Evolutionary conservation across 2,113 vertebrate genomes (phyloP).

Genomic region (Osmerus mordax): DNA sequence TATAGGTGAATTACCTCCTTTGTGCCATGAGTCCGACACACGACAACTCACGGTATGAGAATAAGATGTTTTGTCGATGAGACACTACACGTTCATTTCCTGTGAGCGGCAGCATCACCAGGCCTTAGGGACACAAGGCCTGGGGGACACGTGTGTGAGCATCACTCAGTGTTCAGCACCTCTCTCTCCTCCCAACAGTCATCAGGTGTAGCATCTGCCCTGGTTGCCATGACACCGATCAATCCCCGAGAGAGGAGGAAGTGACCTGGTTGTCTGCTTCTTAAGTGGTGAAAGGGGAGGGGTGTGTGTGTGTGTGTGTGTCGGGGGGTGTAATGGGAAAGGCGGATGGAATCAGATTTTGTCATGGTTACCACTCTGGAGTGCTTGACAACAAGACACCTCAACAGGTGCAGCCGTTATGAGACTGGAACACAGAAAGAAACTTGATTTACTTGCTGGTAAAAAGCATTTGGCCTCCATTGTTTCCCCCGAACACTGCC

Average conservation of each 20-base stretch:
- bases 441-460: conserved; percentile 10
- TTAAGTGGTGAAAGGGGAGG: background rate
- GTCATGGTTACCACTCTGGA: background rate
- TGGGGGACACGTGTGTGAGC: too few relatives aligned
- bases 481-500: conserved; percentile 18
- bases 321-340: background rate
- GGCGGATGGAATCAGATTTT: background rate
- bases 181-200: conserved; percentile 11
- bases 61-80: too few relatives aligned
- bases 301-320: too few relatives aligned
- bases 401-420: background rate
- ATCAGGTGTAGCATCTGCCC: conserved; percentile 11
- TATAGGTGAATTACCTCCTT: too few relatives aligned
- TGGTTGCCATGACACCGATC: conserved; percentile 39
- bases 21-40: too few relatives aligned
- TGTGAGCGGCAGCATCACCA: too few relatives aligned
- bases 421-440: background rate
- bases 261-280: too few relatives aligned
- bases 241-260: background rate
- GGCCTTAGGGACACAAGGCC: too few relatives aligned
- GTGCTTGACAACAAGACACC: background rate
- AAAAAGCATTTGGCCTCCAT: conserved; percentile 17
- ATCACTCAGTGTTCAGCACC: too few relatives aligned
- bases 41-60: too few relatives aligned
- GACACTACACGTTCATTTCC: too few relatives aligned